Evolutionary conservation across 2,113 vertebrate genomes (phyloP).

Genomic region (Redunca redunca): DNA sequence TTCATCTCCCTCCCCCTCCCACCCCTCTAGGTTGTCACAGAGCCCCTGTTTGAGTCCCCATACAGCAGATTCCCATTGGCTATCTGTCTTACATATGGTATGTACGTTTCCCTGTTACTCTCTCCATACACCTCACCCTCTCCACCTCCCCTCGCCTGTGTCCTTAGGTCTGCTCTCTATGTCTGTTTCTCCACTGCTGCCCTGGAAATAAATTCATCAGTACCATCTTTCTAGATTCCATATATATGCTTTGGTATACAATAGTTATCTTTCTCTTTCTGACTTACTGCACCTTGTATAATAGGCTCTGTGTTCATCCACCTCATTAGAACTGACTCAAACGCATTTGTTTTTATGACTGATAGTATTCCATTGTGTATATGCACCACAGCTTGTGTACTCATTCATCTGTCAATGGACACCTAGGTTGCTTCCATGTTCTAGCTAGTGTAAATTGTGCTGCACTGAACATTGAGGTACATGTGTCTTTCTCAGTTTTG

Average conservation of each 20-base stretch:
- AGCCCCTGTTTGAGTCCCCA: not conserved
- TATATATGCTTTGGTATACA: not conserved
- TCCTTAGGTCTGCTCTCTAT: not conserved
- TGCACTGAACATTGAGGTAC: rapidly evolving
- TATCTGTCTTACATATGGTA: not conserved
- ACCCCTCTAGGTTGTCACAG: not conserved
- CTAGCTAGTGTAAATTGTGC: not conserved
- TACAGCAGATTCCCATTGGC: rapidly evolving
- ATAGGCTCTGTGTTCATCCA: not conserved
- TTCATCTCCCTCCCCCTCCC: not conserved
- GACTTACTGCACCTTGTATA: not conserved
- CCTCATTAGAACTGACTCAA: not conserved
- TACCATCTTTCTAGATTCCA: not conserved
- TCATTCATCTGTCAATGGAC: not conserved
- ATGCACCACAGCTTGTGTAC: not conserved
- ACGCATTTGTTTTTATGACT: not conserved
- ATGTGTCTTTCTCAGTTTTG: not conserved
- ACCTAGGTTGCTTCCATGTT: not conserved
- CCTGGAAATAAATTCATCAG: not conserved
- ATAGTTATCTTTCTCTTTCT: not conserved
- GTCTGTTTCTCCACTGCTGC: not conserved
- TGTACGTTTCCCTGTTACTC: not conserved
- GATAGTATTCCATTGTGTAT: not conserved
- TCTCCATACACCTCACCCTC: not conserved
- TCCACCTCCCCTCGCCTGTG: rapidly evolving